Base-by-base conservation (phyloP, 1,140 invertebrate species). In the Leguminivora glycinivorella region DNA sequence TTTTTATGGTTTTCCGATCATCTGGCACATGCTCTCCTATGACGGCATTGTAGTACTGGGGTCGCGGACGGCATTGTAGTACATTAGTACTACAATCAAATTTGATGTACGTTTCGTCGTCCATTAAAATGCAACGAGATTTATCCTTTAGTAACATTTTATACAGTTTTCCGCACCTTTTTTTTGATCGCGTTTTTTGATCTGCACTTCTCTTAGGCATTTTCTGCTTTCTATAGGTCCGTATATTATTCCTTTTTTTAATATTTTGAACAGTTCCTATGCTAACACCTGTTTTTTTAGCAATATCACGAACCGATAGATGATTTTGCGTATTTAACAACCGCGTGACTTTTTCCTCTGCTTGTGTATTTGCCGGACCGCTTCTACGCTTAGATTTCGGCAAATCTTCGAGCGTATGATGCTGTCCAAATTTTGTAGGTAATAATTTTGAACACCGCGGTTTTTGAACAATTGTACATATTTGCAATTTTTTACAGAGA, bases 241-340 rank as follows among this genome's bases (percentile, higher is more conserved):
- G 29, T 31, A 40, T 40, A 40, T 40, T 40, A 40, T 40, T 40
- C 4, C 38, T 40, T 40, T 10, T 40, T 40, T 10, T 10, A 40
- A 40, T 40, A 40, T 40, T 40, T 40, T 40, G 38, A 40, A 40
- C 38, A 40, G 38, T 40, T 40, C 38, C 38, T 40, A 40, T 40
- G 38, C 38, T 40, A 10, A 40, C 38, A 40, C 38, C 38, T 40
- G 38, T 40, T 40, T 40, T 40, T 40, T 40, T 40, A 40, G 38
- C 38, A 40, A 40, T 40, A 10, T 40, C 38, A 12, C 38, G 38
- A 40, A 40, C 38, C 38, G 12, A 40, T 12, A 40, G 5, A 12
- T 40, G 12, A 10, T 40, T 40, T 12, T 12, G 38, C 38, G 38
- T 10, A 10, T 40, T 40, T 40, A 40, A 40, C 6, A 40, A 12